A percentile compares a stretch with the other conserved stretches of the same genome.
These are phyloP conservation scores for Augochlorella aurata DNA, from an alignment of 2,888 invertebrate species.

Conservation along the genomic window DNA sequence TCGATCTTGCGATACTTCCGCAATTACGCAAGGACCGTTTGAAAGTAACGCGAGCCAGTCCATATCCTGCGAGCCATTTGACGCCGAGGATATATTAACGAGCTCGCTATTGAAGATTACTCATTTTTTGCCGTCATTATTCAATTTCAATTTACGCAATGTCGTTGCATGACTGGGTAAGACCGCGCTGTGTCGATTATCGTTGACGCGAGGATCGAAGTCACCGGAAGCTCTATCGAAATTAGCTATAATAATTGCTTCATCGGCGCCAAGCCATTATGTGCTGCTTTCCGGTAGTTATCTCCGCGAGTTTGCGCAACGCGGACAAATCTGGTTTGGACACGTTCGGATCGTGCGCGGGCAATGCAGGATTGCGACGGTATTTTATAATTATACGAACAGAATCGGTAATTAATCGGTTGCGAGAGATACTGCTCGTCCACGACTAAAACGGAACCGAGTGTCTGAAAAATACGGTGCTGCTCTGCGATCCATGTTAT, in stretches of 20 bases:
- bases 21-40: not conserved
- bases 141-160: conserved; percentile 52
- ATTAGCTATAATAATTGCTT: conserved; percentile 29
- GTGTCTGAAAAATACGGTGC: not conserved
- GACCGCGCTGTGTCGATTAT: not conserved
- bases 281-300: conserved; percentile 66
- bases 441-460: not conserved
- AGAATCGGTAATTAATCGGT: conserved; percentile 46
- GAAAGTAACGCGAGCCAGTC: conserved; percentile 9
- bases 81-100: conserved; percentile 6
- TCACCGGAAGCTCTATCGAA: conserved; percentile 29
- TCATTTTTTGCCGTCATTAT: conserved; percentile 8
- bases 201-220: not conserved
- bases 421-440: not conserved
- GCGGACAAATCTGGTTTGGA: conserved; percentile 20
- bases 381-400: conserved; percentile 43
- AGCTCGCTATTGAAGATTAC: not conserved
- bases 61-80: not conserved
- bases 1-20: not conserved
- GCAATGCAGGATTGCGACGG: conserved; percentile 16
- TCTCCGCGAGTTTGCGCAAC: conserved; percentile 60
- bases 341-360: conserved; percentile 24
- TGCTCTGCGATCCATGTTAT: not conserved
- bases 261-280: conserved; percentile 26
- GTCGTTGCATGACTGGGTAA: conserved; percentile 7